Evolutionary conservation across 2,113 vertebrate species (phyloP).

Genomic region (Spilogale gracilis): DNA sequence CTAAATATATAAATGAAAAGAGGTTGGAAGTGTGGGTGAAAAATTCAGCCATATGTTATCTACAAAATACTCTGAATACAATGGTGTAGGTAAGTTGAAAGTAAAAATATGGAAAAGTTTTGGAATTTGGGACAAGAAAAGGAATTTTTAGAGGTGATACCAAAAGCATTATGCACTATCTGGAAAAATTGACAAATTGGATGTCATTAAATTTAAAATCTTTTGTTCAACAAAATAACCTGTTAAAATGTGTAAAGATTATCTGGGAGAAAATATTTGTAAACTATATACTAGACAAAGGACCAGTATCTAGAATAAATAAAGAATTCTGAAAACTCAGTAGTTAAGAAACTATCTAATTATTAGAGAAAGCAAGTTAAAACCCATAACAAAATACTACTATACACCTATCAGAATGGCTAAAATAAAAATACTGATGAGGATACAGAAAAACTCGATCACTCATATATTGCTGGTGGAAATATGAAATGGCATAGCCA

Average conservation of each 20-base stretch:
- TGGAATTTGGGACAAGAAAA: neutral
- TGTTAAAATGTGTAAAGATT: neutral
- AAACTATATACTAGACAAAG: neutral
- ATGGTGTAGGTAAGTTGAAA: neutral
- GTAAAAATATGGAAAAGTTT: neutral
- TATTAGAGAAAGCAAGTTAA: conserved; percentile 32
- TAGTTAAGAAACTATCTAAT: neutral
- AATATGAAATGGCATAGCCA: neutral
- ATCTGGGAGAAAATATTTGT: neutral
- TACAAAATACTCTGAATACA: neutral
- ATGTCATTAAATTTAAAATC: neutral
- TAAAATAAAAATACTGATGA: neutral
- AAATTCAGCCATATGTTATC: neutral
- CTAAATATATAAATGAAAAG: neutral
- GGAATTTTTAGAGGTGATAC: neutral
- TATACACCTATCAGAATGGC: neutral
- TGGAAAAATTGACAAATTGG: neutral
- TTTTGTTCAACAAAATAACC: neutral
- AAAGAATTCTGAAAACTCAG: neutral
- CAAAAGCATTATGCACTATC: neutral
- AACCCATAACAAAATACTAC: neutral
- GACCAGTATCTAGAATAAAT: neutral
- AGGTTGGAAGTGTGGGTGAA: neutral
- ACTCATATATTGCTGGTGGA: neutral
- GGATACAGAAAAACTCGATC: neutral